These are phyloP conservation scores for Drosophila mercatorum DNA, from an alignment of 2,888 invertebrate genomes.

Conservation along the genomic window DNA sequence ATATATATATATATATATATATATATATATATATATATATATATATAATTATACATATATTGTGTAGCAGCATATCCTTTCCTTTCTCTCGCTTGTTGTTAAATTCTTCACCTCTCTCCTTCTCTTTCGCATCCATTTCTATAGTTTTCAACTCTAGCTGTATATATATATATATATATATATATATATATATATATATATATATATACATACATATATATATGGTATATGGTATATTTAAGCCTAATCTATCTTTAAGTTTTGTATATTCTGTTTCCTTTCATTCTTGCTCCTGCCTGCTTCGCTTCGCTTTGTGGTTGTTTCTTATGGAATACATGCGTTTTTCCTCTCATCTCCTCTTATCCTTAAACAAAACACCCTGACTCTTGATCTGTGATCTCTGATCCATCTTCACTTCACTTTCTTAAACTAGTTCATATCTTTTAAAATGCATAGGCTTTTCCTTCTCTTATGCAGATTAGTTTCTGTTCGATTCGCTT, in stretches of 20 bases:
- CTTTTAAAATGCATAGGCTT: slow-evolving; percentile 40
- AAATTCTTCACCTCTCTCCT: neutral
- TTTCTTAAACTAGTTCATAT: slow-evolving; percentile 1
- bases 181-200: no score
- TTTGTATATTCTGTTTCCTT: slow-evolving; percentile 13
- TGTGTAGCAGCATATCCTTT: slow-evolving; percentile 15
- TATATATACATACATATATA: slow-evolving; percentile 11
- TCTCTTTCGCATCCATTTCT: slow-evolving; percentile 24
- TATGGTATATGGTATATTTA: slow-evolving; percentile 17
- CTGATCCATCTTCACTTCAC: slow-evolving; percentile 15
- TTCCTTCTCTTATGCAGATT: slow-evolving; percentile 10
- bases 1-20: slow-evolving; percentile 10
- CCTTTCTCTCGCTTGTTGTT: neutral
- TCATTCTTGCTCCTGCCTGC: neutral
- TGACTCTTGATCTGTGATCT: slow-evolving; percentile 46
- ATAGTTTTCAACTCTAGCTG: slow-evolving; percentile 62
- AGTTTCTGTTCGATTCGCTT: slow-evolving; percentile 29
- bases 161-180: slow-evolving; percentile 24
- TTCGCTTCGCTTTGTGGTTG: slow-evolving; percentile 3
- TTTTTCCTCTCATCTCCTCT: neutral
- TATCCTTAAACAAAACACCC: slow-evolving; percentile 16
- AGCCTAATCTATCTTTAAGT: slow-evolving; percentile 19
- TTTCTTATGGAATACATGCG: slow-evolving; percentile 35
- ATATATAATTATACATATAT: slow-evolving; percentile 6
- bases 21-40: slow-evolving; percentile 10